Percentiles rank a stretch among this genome's conserved stretches.
phyloP scores from a whole-genome alignment of 1,140 invertebrate genomes.

The Colletes latitarsis region DNA sequence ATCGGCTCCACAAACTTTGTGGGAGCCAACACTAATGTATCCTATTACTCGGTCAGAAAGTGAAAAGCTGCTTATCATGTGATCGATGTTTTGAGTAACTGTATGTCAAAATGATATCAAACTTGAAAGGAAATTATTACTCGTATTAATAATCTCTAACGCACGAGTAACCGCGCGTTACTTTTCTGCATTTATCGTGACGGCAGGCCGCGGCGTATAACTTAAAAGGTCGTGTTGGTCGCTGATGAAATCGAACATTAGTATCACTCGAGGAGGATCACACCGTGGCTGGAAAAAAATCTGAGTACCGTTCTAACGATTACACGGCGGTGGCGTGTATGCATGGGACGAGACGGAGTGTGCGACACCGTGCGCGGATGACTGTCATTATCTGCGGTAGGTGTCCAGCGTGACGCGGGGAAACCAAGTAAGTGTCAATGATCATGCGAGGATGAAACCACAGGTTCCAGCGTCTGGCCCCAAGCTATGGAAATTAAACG shows the following conservation, averaged over 20 bases:
- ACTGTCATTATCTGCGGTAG: conserved; percentile 42
- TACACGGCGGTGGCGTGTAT: not conserved
- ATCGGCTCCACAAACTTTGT: too few species aligned
- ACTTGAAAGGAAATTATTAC: not conserved
- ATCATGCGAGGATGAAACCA: conserved; percentile 18
- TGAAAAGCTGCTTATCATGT: too few species aligned
- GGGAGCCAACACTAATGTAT: too few species aligned
- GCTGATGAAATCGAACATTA: conserved; percentile 8
- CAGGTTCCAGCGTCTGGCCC: not conserved
- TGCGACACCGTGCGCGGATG: conserved; percentile 11
- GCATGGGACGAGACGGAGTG: not conserved
- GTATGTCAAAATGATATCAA: too few species aligned
- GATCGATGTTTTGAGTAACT: too few species aligned
- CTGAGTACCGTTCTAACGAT: conserved; percentile 34
- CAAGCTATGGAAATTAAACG: not conserved
- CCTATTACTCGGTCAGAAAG: too few species aligned
- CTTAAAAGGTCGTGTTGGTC: not conserved
- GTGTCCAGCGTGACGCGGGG: conserved; percentile 19
- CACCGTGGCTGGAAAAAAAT: conserved; percentile 4
- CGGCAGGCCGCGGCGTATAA: not conserved
- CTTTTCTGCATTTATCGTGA: not conserved
- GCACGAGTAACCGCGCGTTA: not conserved
- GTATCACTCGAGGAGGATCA: conserved; percentile 14
- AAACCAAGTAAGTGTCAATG: conserved; percentile 14
- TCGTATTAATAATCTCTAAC: not conserved